Evolutionary conservation across 2,797 vertebrate genomes (phyloP), one percentile per base, ranked within the genome.

Genomic region (Sebastes minor): DNA sequence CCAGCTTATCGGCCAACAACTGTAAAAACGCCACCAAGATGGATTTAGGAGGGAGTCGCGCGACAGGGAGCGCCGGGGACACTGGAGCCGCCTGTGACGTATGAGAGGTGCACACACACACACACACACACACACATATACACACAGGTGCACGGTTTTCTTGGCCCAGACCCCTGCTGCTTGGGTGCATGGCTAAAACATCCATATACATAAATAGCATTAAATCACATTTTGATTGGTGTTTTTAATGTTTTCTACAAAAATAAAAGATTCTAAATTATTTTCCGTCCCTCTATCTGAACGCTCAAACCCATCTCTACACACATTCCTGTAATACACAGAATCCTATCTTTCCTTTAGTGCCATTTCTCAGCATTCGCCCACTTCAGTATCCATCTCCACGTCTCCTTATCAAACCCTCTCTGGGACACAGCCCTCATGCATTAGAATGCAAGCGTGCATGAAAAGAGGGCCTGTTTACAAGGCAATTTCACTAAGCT

Each of bases 401-500:
- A 84, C 88, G 87, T 91, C 86, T 87, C 83, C 90, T 95, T 95
- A 95, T 95, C 95, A 87, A 83, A 94, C 92, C 71, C 95, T 95
- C 94, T 95, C 95, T 95, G 96, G 94, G 95, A 94, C 95, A 18
- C 18, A 61, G 88, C 81, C 82, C 88, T 86, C 82, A 76, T 88
- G 86, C 92, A 93, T 95, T 94, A 92, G 91, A 90, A 95, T 93
- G 90, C 91, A 85, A 85, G 90, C 86, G 88, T 87, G 94, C 94
- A 93, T 93, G 91, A 94, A 93, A 93, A 89, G 86, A 90, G 86
- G 76, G 87, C 84, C 92, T 95, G 94, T 95, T 95, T 97, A 97
- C 96, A 97, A 96, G 96, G 95, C 96, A 97, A 96, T 97, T 97
- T 96, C 94, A 95, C 95, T 97, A 97, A 97, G 97, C 96, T 95